Evolutionary conservation across 2,888 invertebrate species (phyloP), one percentile per base, ranked within the genome.

Genomic region (Drepana falcataria): DNA sequence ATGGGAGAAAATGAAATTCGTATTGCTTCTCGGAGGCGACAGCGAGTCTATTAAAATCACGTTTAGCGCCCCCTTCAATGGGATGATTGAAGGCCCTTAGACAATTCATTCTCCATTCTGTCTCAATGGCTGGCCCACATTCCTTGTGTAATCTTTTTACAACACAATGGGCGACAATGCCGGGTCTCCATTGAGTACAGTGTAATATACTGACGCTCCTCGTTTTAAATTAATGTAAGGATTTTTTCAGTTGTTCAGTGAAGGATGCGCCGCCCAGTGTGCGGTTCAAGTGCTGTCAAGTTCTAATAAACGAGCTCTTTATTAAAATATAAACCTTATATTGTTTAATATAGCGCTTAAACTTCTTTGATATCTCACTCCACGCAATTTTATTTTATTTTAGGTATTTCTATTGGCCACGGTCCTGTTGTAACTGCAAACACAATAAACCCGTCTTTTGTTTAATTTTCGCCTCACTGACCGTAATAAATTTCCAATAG

Each of bases 21-120:
- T 80, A 85, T 82, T 73, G 75, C 81, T 85, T 83, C 78, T 79
- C 52, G 59, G 75, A 83, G 90, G 90, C 90, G 91, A 90, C 90
- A 73, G 67, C 56, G 65, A 88, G 91, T 90, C 91, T 91, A 90
- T 91, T 90, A 90, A 91, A 90, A 79, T 86, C 80, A 73, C 80
- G 76, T 89, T 89, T 87, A 85, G 88, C 88, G 86, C 87, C 85
- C 77, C 69, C 75, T 73, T 87, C 85, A 88, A 89, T 89, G 83
- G 80, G 79, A 86, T 87, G 89, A 90, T 88, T 86, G 89, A 91
- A 85, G 67, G 87, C 77, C 72, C 79, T 79, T 83, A 89, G 87
- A 89, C 89, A 88, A 89, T 89, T 79, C 82, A 78, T 82, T 81
- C 80, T 80, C 75, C 60, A 58, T 66, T 64, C 60, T 70, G 76